Percentiles rank a stretch among this genome's conserved stretches.
Evolutionary conservation across 2,888 invertebrate genomes (phyloP).

Genomic region (Dexiosoma caninum): DNA sequence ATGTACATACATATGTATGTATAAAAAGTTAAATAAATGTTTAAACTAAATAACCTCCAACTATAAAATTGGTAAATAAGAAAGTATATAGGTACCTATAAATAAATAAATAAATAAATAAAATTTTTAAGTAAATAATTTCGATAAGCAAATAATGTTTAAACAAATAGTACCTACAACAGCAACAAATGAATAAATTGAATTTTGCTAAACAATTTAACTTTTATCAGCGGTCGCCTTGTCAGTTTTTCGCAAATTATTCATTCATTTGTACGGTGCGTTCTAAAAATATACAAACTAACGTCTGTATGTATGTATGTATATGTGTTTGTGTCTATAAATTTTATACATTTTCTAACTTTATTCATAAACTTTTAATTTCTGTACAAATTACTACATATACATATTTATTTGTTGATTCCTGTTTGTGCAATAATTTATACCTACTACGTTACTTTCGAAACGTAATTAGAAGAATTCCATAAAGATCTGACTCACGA

Average conservation of each 20-base stretch:
- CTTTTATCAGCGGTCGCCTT: background rate
- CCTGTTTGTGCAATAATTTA: background rate
- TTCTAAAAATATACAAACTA: background rate
- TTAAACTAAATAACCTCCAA: slow-evolving; percentile 12
- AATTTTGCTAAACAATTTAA: background rate
- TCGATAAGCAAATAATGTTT: slow-evolving; percentile 34
- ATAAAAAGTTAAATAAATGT: slow-evolving; percentile 9
- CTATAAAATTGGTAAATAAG: slow-evolving; percentile 11
- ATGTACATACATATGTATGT: too few species aligned
- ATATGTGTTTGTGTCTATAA: too few species aligned
- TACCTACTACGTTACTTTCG: slow-evolving; percentile 9
- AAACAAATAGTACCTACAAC: background rate
- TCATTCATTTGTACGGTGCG: slow-evolving; percentile 4
- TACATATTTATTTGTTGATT: background rate
- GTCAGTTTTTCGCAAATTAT: slow-evolving; percentile 23
- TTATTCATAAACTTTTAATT: background rate
- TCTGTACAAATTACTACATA: too few species aligned
- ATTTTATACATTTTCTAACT: too few species aligned
- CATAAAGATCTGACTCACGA: background rate
- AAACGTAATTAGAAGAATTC: slow-evolving; percentile 26
- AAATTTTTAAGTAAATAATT: too few species aligned
- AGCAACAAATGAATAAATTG: background rate
- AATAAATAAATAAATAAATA: background rate
- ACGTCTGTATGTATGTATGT: background rate
- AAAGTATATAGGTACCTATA: background rate